Conservation (phyloP, 2,888 invertebrate species). For the Uropetala carovei region DNA sequence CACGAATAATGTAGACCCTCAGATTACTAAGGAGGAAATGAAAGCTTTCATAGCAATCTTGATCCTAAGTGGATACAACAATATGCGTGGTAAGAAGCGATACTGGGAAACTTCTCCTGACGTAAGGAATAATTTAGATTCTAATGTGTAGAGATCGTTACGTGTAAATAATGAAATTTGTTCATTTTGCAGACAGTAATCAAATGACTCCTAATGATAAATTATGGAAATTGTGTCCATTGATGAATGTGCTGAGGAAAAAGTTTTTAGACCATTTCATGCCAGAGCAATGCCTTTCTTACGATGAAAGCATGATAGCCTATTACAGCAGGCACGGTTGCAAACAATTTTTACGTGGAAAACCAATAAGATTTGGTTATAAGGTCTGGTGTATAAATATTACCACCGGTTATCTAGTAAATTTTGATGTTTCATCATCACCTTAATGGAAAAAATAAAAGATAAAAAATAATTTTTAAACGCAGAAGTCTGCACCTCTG, state of each 20-base stretch:
- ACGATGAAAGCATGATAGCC: slow-evolving; percentile 71
- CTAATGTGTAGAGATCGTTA: slow-evolving; percentile 69
- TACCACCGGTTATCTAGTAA: slow-evolving; percentile 70
- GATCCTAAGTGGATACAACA: not conserved
- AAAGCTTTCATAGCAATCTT: not conserved
- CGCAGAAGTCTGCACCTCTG: too few relatives aligned
- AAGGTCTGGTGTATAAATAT: slow-evolving; percentile 71
- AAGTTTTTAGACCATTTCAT: slow-evolving; percentile 68
- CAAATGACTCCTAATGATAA: slow-evolving; percentile 69
- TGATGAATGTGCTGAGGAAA: slow-evolving; percentile 68
- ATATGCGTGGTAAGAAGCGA: not conserved
- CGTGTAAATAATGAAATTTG: slow-evolving; percentile 69
- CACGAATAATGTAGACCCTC: not conserved
- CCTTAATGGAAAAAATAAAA: too few relatives aligned
- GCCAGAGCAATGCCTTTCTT: slow-evolving; percentile 68
- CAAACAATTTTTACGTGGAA: slow-evolving; percentile 71
- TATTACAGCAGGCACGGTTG: slow-evolving; percentile 72
- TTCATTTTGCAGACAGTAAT: slow-evolving; percentile 70
- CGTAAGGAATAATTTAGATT: slow-evolving; percentile 67
- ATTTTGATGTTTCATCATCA: slow-evolving; percentile 72
- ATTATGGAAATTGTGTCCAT: slow-evolving; percentile 70
- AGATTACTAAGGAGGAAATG: not conserved
- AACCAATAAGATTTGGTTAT: slow-evolving; percentile 71
- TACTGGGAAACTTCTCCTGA: slow-evolving; percentile 69
- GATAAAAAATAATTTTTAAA: too few relatives aligned